Base-by-base conservation (phyloP, 2,113 vertebrate genomes). In the Anolis carolinensis region DNA sequence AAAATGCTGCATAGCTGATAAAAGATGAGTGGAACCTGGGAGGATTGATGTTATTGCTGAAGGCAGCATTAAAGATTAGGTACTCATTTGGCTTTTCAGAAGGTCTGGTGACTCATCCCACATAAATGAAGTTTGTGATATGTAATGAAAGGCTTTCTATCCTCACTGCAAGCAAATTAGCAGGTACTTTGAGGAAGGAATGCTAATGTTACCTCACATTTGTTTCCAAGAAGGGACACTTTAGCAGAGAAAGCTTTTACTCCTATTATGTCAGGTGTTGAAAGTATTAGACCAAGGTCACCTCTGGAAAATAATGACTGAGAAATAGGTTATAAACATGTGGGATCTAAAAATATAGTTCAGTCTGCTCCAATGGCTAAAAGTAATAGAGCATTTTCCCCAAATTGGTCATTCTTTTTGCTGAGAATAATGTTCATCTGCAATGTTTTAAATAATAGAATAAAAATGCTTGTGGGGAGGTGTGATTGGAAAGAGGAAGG, bases 111-210 rank as follows among this genome's bases (percentile, higher is more conserved):
- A 96, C 92, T 96, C 95, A 96, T 95, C 93, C 91, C 91, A 93
- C 94, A 92, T 87, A 97, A 97, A 96, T 96, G 94, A 95, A 96
- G 95, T 96, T 96, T 97, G 94, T 95, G 94, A 96, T 96, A 95
- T 93, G 93, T 95, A 95, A 96, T 96, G 95, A 96, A 96, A 97
- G 95, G 95, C 94, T 95, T 96, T 96, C 94, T 94, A 93, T 96
- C 93, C 93, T 93, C 90, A 94, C 94, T 94, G 91, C 91, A 94
- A 95, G 94, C 90, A 96, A 96, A 97, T 97, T 96, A 97, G 87
- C 86, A 94, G 90, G 89, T 93, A 94, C 95, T 96, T 95, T 96
- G 93, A 95, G 90, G 92, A 82, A 94, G 92, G 95, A 96, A 95
- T 97, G 92, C 93, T 96, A 96, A 96, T 95, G 92, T 87, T 95